Percentiles rank a stretch among this genome's conserved stretches.
These are phyloP conservation scores for Rhyacichthys aspro DNA, from an alignment of 2,797 vertebrate species.

Conservation along the genomic window DNA sequence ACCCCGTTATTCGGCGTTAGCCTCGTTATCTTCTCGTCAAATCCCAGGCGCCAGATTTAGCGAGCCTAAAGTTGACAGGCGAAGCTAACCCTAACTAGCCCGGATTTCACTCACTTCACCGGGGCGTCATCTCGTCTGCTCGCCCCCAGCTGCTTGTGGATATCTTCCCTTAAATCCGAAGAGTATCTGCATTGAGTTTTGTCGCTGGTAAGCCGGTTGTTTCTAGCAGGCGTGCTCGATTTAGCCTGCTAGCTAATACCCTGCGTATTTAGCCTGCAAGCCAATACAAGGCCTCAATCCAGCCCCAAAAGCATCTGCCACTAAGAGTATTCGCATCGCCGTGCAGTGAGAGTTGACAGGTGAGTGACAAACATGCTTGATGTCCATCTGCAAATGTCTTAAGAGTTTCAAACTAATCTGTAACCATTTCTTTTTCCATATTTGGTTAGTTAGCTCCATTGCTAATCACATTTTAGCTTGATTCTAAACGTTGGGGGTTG, in stretches of 20 bases:
- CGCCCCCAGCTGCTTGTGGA: background rate
- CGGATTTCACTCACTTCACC: conserved; percentile 20
- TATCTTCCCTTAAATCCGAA: conserved; percentile 5
- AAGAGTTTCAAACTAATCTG: background rate
- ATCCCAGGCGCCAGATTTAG: conserved; percentile 54
- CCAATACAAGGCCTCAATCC: conserved; percentile 67
- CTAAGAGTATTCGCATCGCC: conserved; percentile 50
- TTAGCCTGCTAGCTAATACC: conserved; percentile 64
- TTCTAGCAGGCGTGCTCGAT: conserved; percentile 52
- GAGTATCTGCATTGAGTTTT: conserved; percentile 16
- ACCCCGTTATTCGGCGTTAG: conserved; percentile 28
- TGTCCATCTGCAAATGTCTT: background rate
- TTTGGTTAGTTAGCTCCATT: conserved; percentile 17
- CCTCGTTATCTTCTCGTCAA: conserved; percentile 26
- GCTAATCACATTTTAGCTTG: conserved; percentile 44
- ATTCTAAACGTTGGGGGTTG: conserved; percentile 33
- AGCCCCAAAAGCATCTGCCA: conserved; percentile 43
- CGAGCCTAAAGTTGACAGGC: conserved; percentile 67
- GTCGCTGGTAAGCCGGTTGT: conserved; percentile 29
- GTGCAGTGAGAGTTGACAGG: conserved; percentile 75
- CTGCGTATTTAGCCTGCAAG: conserved; percentile 75
- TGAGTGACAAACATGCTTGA: conserved; percentile 58
- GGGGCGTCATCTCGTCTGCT: conserved; percentile 27
- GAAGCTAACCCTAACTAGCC: conserved; percentile 63
- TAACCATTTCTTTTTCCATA: background rate